Conservation (phyloP, 1,140 invertebrate genomes). For the Brachionus rubens region DNA sequence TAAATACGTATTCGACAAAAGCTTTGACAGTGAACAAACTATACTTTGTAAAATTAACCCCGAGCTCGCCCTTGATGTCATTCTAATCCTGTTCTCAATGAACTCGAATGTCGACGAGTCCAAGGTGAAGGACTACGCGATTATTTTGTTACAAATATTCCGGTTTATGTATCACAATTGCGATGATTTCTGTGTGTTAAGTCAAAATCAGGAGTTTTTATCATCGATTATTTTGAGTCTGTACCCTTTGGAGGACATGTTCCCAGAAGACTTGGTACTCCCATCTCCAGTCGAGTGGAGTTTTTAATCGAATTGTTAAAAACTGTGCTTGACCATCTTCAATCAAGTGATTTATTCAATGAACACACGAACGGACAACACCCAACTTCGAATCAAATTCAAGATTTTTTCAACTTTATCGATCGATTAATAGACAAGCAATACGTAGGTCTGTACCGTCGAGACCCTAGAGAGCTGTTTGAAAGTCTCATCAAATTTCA, state of each 20-base stretch:
- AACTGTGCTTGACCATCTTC: slow-evolving; percentile 85
- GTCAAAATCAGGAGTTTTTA: slow-evolving; percentile 85
- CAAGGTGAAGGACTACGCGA: slow-evolving; percentile 68
- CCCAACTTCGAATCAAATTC: slow-evolving; percentile 47
- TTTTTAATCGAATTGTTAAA: slow-evolving; percentile 89
- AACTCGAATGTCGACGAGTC: slow-evolving; percentile 64
- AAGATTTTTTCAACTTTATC: slow-evolving; percentile 86
- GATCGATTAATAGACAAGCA: slow-evolving; percentile 90
- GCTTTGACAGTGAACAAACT: slow-evolving; percentile 17
- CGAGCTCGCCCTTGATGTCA: slow-evolving; percentile 79
- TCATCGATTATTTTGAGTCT: slow-evolving; percentile 79
- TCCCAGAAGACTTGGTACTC: slow-evolving; percentile 69
- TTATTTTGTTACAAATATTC: slow-evolving; percentile 82
- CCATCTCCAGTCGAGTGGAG: slow-evolving; percentile 70
- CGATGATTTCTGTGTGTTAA: slow-evolving; percentile 82
- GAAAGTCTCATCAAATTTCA: slow-evolving; percentile 90
- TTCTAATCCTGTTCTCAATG: slow-evolving; percentile 78
- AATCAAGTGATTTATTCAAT: slow-evolving; percentile 81
- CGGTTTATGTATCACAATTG: slow-evolving; percentile 94
- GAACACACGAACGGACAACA: slow-evolving; percentile 73
- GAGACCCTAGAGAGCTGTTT: slow-evolving; percentile 89
- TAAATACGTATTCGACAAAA: slow-evolving; percentile 34
- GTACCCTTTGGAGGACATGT: slow-evolving; percentile 68
- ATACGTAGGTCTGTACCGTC: slow-evolving; percentile 82
- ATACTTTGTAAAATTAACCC: slow-evolving; percentile 8